Conservation (phyloP, 2,888 invertebrate species). For the Pimpla rufipes region DNA sequence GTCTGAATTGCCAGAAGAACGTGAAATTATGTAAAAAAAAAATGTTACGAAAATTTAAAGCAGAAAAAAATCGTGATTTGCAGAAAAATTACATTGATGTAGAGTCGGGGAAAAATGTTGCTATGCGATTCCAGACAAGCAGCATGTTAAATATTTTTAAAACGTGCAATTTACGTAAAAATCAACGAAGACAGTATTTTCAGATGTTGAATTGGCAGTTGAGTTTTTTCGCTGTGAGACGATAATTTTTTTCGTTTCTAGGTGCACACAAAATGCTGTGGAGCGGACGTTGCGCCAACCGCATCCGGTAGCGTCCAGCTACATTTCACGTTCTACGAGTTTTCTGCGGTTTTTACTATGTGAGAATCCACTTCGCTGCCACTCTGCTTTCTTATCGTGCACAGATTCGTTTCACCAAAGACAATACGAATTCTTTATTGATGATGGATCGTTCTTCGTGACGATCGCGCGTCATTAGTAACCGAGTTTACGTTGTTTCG, state of each 20-base stretch:
- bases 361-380: not conserved
- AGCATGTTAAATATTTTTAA: too few relatives aligned
- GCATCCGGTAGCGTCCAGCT: conserved; percentile 37
- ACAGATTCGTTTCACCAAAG: not conserved
- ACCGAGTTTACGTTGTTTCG: conserved; percentile 29
- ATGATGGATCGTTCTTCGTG: conserved; percentile 12
- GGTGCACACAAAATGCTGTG: not conserved
- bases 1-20: too few relatives aligned
- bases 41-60: too few relatives aligned
- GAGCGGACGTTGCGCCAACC: conserved; percentile 62
- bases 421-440: conserved; percentile 37
- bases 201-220: not conserved
- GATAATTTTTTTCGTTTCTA: not conserved
- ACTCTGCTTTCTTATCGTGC: not conserved
- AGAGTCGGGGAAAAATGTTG: too few relatives aligned
- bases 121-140: too few relatives aligned
- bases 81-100: not conserved
- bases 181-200: not conserved
- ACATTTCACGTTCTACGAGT: not conserved
- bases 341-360: not conserved
- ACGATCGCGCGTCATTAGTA: not conserved
- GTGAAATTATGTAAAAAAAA: too few relatives aligned
- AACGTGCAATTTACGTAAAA: not conserved
- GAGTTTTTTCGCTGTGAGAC: not conserved
- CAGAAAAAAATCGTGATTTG: too few relatives aligned